Conservation (phyloP, 1,140 invertebrate genomes). For the Drosophila dunni region DNA sequence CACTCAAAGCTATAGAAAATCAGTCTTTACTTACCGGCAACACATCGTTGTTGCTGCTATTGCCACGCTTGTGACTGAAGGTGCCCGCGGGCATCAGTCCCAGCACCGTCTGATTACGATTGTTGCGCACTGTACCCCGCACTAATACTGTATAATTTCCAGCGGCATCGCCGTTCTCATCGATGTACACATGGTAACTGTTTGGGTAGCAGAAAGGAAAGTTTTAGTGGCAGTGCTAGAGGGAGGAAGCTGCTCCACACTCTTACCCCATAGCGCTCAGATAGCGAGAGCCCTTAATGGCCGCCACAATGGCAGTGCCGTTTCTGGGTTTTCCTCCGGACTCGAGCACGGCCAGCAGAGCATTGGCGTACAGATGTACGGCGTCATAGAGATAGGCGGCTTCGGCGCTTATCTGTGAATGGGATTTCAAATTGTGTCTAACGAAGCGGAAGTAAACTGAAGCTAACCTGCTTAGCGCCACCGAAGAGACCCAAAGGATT, state of each 20-base stretch:
- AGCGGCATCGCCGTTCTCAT: conserved; percentile 96
- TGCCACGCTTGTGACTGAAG: conserved; percentile 86
- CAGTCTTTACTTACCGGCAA: conserved; percentile 86
- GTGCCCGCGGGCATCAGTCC: conserved; percentile 91
- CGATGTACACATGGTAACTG: conserved; percentile 96
- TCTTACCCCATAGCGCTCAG: conserved; percentile 93
- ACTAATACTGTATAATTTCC: conserved; percentile 97
- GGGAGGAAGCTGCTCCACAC: not conserved
- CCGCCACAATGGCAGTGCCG: conserved; percentile 89
- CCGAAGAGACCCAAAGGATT: conserved; percentile 90
- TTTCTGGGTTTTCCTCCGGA: conserved; percentile 88
- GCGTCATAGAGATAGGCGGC: conserved; percentile 97
- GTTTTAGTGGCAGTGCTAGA: not conserved
- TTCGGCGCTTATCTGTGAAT: conserved; percentile 91
- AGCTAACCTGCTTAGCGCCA: conserved; percentile 89
- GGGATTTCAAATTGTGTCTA: conserved; percentile 20
- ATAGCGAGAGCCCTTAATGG: conserved; percentile 91
- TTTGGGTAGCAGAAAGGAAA: not conserved
- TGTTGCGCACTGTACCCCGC: conserved; percentile 64
- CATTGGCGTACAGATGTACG: conserved; percentile 92
- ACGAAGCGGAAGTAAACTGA: conserved; percentile 10
- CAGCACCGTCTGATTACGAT: conserved; percentile 85
- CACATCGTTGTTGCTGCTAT: conserved; percentile 77
- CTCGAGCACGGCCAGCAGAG: conserved; percentile 89
- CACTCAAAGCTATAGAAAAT: not conserved